A percentile compares a stretch with the other conserved stretches of the same genome.
These are phyloP conservation scores for Rhabdophis nuchalis DNA, from an alignment of 2,797 vertebrate species.

Conservation along the genomic window DNA sequence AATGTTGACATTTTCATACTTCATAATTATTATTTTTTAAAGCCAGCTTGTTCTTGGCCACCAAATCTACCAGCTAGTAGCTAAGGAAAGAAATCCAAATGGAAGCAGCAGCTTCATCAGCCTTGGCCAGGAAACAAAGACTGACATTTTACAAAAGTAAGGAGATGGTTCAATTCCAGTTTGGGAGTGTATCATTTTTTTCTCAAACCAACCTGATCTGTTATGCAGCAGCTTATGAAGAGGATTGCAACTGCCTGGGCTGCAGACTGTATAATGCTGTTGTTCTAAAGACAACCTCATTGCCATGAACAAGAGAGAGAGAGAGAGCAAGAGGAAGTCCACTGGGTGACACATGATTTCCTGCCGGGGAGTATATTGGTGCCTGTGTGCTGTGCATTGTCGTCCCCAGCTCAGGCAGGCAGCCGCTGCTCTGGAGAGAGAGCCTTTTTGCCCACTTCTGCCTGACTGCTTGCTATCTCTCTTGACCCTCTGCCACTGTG, in stretches of 20 bases:
- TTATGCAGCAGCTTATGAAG: not conserved
- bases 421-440: not conserved
- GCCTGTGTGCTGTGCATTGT: not conserved
- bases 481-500: not conserved
- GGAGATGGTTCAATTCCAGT: not conserved
- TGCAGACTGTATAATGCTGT: not conserved
- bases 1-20: not conserved
- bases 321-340: not conserved
- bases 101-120: not conserved
- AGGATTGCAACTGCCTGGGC: not conserved
- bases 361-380: not conserved
- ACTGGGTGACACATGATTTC: not conserved
- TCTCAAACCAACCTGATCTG: not conserved
- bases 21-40: not conserved
- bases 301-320: not conserved
- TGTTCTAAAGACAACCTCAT: not conserved
- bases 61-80: not conserved
- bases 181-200: not conserved
- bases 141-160: not conserved
- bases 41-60: not conserved
- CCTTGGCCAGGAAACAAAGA: not conserved
- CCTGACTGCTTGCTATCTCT: not conserved
- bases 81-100: not conserved
- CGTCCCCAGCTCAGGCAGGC: not conserved
- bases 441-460: not conserved